phyloP scores from a whole-genome alignment of 2,797 vertebrate species.

The Nannoperca australis region DNA sequence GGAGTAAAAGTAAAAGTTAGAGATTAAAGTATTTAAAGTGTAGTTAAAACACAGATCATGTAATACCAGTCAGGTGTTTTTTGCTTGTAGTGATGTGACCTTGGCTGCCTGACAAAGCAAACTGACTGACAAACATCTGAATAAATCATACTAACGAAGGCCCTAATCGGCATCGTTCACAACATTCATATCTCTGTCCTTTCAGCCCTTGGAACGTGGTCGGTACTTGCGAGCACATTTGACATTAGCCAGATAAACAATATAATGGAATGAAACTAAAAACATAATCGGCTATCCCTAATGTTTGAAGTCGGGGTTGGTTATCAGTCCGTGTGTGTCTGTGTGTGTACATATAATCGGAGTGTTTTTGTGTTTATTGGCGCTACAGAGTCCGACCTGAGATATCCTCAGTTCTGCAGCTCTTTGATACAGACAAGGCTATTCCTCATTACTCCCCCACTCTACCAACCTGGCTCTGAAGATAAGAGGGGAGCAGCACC shows the following conservation, averaged over 20 bases:
- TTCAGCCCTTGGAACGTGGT: conserved; percentile 67
- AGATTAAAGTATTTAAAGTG: neutral
- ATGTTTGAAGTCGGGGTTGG: conserved; percentile 61
- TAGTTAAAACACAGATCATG: conserved; percentile 1
- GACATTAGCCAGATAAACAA: conserved; percentile 58
- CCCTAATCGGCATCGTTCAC: conserved; percentile 62
- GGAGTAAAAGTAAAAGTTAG: conserved; percentile 14
- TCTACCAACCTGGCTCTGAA: conserved; percentile 70
- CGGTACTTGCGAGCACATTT: conserved; percentile 25
- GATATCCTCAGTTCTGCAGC: conserved; percentile 75
- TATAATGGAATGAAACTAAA: conserved; percentile 64
- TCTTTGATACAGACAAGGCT: conserved; percentile 74
- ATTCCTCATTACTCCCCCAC: conserved; percentile 76
- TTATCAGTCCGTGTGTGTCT: conserved; percentile 30
- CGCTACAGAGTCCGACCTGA: conserved; percentile 58
- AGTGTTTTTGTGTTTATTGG: conserved; percentile 51
- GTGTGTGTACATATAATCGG: conserved; percentile 28
- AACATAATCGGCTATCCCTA: conserved; percentile 60
- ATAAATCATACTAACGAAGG: conserved; percentile 68
- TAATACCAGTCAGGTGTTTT: conserved; percentile 40
- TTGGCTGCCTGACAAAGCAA: conserved; percentile 44
- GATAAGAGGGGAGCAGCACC: conserved; percentile 80
- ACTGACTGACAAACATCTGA: conserved; percentile 41
- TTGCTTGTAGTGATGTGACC: conserved; percentile 50
- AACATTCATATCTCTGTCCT: conserved; percentile 64